Evolutionary conservation across 2,113 vertebrate species (phyloP).

Genomic region (Pseudorectes ferrugineus): DNA sequence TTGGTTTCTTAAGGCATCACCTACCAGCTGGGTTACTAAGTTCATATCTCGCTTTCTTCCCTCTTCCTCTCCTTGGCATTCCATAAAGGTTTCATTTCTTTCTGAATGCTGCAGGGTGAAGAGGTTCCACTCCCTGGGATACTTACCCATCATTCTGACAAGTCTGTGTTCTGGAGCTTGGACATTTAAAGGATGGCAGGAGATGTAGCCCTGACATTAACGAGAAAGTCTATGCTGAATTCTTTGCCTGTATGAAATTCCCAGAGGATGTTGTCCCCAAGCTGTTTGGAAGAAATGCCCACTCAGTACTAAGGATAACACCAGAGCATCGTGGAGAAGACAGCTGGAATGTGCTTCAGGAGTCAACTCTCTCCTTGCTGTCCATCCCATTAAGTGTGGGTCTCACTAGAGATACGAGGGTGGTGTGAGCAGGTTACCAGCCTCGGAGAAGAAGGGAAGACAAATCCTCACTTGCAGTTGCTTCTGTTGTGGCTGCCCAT

Average conservation of each 20-base stretch:
- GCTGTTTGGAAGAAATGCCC: background rate
- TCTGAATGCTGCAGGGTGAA: background rate
- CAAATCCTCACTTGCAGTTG: background rate
- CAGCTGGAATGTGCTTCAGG: background rate
- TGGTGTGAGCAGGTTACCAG: background rate
- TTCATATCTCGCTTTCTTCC: background rate
- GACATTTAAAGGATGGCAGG: background rate
- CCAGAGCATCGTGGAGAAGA: background rate
- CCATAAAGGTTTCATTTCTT: background rate
- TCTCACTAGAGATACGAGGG: background rate
- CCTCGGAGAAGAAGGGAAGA: background rate
- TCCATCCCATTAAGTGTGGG: background rate
- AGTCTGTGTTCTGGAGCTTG: background rate
- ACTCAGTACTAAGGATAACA: background rate
- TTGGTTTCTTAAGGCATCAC: too few relatives aligned
- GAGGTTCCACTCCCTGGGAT: background rate
- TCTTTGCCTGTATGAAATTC: background rate
- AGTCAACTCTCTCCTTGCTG: background rate
- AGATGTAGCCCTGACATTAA: background rate
- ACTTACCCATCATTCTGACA: background rate
- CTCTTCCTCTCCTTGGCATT: background rate
- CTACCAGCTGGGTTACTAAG: background rate
- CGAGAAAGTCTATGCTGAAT: background rate
- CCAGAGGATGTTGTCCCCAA: background rate
- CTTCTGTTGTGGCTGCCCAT: background rate